Conservation (phyloP, 1,140 invertebrate species). For the Lasaia peninsularis region DNA sequence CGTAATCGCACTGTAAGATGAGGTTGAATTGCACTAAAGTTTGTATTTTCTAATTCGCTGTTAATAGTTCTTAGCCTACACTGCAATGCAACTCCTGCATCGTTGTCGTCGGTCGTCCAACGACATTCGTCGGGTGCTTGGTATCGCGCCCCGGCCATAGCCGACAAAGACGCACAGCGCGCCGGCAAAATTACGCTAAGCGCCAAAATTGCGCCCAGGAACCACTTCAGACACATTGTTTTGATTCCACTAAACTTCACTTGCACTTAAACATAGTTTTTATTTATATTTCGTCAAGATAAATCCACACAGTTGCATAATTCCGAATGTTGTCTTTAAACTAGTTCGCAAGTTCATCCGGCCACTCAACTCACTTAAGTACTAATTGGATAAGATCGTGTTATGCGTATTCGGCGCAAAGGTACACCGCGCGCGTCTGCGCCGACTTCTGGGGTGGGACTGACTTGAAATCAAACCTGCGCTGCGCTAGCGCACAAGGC, state of each 20-base stretch:
- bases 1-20: constrained; percentile 89
- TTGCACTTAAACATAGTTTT: constrained; percentile 63
- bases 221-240: constrained; percentile 64
- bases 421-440: constrained; percentile 50
- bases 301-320: constrained; percentile 13
- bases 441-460: constrained; percentile 68
- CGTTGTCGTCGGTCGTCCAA: constrained; percentile 82
- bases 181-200: constrained; percentile 55
- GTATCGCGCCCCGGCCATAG: constrained; percentile 77
- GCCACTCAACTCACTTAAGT: constrained; percentile 71
- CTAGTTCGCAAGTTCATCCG: constrained; percentile 61
- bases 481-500: constrained; percentile 74
- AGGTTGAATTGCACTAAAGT: constrained; percentile 92
- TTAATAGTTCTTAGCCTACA: constrained; percentile 91
- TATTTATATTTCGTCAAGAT: constrained; percentile 25
- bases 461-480: constrained; percentile 66
- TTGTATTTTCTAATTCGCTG: constrained; percentile 92
- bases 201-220: constrained; percentile 55
- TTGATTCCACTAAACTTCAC: constrained; percentile 61
- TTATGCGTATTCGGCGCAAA: constrained; percentile 34
- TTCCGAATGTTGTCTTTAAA: constrained; percentile 19
- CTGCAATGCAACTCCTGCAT: constrained; percentile 85
- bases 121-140: constrained; percentile 92
- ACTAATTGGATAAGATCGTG: constrained; percentile 73
- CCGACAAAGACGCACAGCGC: constrained; percentile 67